Conservation (phyloP, 2,113 vertebrate species). For the Rhineura floridana region DNA sequence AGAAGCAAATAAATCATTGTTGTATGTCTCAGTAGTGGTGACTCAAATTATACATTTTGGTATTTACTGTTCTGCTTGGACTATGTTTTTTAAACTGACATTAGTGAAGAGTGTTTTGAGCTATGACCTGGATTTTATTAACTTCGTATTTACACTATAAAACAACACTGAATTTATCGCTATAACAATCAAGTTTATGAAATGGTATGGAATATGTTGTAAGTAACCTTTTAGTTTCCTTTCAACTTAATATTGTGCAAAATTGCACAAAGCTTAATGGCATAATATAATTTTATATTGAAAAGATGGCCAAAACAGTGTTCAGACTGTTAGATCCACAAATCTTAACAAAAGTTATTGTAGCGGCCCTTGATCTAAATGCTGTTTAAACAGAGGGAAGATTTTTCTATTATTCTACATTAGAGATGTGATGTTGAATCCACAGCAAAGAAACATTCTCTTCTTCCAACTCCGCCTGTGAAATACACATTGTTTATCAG, state of each 20-base stretch:
- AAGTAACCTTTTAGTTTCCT: background rate
- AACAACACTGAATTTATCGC: background rate
- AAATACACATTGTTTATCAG: no score
- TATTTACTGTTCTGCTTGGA: conserved; percentile 29
- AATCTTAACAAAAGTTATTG: background rate
- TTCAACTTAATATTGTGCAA: background rate
- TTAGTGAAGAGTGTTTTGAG: background rate
- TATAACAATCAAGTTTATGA: background rate
- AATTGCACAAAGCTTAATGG: background rate
- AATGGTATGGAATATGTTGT: background rate
- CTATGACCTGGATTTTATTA: background rate
- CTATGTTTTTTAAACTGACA: conserved; percentile 47
- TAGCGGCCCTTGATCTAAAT: background rate
- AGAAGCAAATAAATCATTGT: conserved; percentile 63
- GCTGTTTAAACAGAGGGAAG: background rate
- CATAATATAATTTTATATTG: background rate
- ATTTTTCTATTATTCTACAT: background rate
- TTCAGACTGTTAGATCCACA: background rate
- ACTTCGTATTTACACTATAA: background rate
- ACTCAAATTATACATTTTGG: conserved; percentile 51
- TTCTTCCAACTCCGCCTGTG: no score
- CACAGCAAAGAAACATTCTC: no score
- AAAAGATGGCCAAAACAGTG: background rate
- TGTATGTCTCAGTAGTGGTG: conserved; percentile 36
- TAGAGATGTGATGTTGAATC: background rate